Base-by-base conservation (phyloP, 1,140 invertebrate species). In the Drosophila sturtevanti region DNA sequence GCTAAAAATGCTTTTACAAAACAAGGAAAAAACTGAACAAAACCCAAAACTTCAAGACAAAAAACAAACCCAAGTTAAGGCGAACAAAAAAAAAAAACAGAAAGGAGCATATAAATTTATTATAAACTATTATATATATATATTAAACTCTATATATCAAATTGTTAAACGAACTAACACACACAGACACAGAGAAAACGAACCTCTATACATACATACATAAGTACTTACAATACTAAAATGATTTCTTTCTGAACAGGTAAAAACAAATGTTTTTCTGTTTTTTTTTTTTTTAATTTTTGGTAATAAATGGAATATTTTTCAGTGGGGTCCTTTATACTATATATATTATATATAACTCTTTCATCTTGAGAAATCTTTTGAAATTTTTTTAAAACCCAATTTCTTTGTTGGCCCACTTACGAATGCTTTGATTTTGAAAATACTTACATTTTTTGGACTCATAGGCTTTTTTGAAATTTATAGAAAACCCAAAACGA, bases 1-100 rank as follows among this genome's bases (percentile, higher is more conserved):
- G 84, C 84, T 89, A 89, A 84, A 77, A 89, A 80, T 89, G 84
- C 84, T 89, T 87, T 84, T 89, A 89, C 85, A 89, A 89, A 44
- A 44, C 41, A 44, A 44, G 16, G 16, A 16, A 44, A 76, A 71
- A 56, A 56, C 54, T 56, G 54, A 68, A 4, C 5, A 31, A 31
- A 31, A 31, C 5, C 9, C 16, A 63, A 60, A 66, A 66, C 68
- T 81, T 60, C 74, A 81, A 64, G 63, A 77, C 67, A 69, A 63
- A 75, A 68, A 62, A 66, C n/a, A 64, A 62, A 37, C 77, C 68
- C 61, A 81, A 38, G 56, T 72, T 63, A 75, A 62, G 64, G 61
- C 66, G 67, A 63, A 68, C 51, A 73, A 22, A 34, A 6, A 4
- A 64, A 38, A 21, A 58, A 22, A 76, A 62, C 35, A 48, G 52